phyloP scores from a whole-genome alignment of 2,888 invertebrate genomes.

The Cryptocephalus moraei region DNA sequence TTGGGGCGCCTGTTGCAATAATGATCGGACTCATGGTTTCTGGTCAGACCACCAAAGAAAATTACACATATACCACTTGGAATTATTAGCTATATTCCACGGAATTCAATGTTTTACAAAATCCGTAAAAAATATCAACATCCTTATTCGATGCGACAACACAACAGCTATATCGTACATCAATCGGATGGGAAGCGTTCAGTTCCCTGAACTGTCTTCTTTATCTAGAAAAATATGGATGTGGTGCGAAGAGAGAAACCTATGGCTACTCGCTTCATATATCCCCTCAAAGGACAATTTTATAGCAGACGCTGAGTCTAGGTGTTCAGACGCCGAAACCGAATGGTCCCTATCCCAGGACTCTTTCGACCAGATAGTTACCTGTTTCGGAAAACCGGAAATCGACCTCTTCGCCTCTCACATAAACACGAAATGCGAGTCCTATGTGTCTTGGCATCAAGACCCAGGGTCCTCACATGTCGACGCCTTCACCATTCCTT shows the following conservation, averaged over 20 bases:
- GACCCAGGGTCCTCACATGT: constrained; percentile 9
- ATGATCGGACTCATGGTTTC: constrained; percentile 10
- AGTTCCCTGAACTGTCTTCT: constrained; percentile 1
- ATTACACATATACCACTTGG: constrained; percentile 12
- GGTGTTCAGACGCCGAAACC: constrained; percentile 5
- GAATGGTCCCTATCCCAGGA: constrained; percentile 7
- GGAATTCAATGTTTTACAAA: constrained; percentile 12
- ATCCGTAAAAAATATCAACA: constrained; percentile 1
- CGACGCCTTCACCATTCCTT: constrained; percentile 12
- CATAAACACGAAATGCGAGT: constrained; percentile 8
- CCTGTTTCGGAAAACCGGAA: constrained; percentile 3
- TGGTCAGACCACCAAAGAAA: constrained; percentile 11
- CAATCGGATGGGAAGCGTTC: constrained; percentile 11
- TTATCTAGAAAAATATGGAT: constrained; percentile 10
- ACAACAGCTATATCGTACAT: constrained; percentile 12
- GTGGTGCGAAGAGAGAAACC: constrained; percentile 11
- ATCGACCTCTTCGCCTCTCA: constrained; percentile 12
- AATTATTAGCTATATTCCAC: constrained; percentile 7
- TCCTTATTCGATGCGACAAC: constrained; percentile 10
- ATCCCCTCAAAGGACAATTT: constrained; percentile 6
- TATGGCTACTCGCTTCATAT: constrained; percentile 10
- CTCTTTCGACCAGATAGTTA: constrained; percentile 3
- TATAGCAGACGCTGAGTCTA: constrained; percentile 8
- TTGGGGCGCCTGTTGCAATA: constrained; percentile 14
- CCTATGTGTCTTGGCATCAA: constrained; percentile 9